Evolutionary conservation across 2,888 invertebrate species (phyloP).

Genomic region (Aleiodes leptofemur): DNA sequence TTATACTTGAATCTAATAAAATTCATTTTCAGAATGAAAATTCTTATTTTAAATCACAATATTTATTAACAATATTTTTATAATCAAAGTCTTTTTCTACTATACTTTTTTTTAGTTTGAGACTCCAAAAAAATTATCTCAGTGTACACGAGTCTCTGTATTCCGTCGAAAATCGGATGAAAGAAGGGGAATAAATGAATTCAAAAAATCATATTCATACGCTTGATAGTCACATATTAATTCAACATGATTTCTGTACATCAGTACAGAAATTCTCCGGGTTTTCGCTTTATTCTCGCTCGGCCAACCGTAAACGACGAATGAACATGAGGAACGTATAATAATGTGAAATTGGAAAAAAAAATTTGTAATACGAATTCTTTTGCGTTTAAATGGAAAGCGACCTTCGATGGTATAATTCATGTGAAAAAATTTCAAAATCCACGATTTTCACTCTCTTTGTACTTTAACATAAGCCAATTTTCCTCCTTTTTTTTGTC

Average conservation of each 20-base stretch:
- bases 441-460: no score
- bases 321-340: constrained; percentile 16
- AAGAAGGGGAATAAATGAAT: no score
- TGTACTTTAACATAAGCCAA: no score
- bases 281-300: constrained; percentile 28
- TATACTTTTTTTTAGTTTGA: no score
- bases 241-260: constrained; percentile 12
- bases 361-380: constrained; percentile 25
- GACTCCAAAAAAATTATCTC: no score
- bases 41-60: no score
- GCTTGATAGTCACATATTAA: constrained; percentile 13
- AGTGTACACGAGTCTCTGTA: neutral
- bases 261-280: constrained; percentile 1
- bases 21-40: no score
- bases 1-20: no score
- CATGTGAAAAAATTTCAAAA: neutral
- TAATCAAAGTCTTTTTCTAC: no score
- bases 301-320: constrained; percentile 18
- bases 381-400: constrained; percentile 9
- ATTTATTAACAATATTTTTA: no score
- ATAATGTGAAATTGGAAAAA: neutral
- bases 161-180: neutral
- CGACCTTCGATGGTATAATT: neutral
- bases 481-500: no score
- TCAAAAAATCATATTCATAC: constrained; percentile 12